phyloP scores from a whole-genome alignment of 2,113 vertebrate species.

The Oreamnos americanus region DNA sequence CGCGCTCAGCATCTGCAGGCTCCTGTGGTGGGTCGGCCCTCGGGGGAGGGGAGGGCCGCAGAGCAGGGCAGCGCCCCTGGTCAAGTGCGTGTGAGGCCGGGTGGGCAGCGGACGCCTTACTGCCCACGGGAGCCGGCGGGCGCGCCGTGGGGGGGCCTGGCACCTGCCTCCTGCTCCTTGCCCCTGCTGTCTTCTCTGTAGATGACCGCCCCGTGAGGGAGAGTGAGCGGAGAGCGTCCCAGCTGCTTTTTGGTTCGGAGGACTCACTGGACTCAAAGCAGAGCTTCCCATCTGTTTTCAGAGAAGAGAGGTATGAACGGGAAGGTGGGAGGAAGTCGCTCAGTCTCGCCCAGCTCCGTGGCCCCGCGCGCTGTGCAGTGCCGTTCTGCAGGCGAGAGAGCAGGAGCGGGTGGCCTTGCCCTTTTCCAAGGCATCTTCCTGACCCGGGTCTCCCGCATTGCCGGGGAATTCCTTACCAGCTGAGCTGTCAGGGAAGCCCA shows the following conservation, averaged over 20 bases:
- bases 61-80: not conserved
- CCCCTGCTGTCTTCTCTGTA: slow-evolving; percentile 41
- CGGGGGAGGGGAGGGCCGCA: not conserved
- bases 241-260: slow-evolving; percentile 81
- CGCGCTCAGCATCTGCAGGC: not conserved
- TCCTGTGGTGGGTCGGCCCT: not conserved
- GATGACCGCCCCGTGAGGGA: slow-evolving; percentile 82
- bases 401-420: not conserved
- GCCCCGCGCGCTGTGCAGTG: not conserved
- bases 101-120: rapidly evolving
- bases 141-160: not conserved
- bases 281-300: not conserved
- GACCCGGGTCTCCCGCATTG: not conserved
- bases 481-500: not conserved
- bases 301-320: slow-evolving; percentile 50
- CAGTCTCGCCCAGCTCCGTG: not conserved
- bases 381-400: not conserved
- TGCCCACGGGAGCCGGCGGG: rapidly evolving
- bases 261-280: slow-evolving; percentile 44
- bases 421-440: not conserved
- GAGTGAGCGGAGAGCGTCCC: slow-evolving; percentile 81
- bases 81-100: no score
- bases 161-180: not conserved
- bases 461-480: not conserved
- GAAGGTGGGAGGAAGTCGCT: not conserved